phyloP scores from a whole-genome alignment of 2,797 vertebrate species.

The Holocentrus rufus region DNA sequence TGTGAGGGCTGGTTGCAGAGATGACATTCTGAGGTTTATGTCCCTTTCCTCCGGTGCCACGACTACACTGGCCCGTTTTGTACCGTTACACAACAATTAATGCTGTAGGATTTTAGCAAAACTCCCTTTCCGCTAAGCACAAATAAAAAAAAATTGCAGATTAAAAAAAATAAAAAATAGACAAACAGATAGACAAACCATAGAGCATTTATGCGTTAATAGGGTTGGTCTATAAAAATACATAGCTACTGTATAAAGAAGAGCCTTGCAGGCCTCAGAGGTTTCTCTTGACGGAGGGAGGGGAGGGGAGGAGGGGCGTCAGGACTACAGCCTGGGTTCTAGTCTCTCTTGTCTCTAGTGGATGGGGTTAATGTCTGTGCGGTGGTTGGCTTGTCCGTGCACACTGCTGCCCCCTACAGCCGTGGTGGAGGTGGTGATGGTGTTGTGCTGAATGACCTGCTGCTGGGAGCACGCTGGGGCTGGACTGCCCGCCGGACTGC shows the following conservation, averaged over 20 bases:
- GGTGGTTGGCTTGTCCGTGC: conserved; percentile 93
- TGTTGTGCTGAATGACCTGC: conserved; percentile 99
- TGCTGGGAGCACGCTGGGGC: conserved; percentile 93
- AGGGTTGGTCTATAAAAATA: conserved; percentile 81
- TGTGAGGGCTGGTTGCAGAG: conserved; percentile 47
- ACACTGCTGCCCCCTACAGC: conserved; percentile 89
- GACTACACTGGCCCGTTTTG: conserved; percentile 71
- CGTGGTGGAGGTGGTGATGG: conserved; percentile 96
- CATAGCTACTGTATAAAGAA: conserved; percentile 79
- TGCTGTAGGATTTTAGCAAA: conserved; percentile 86
- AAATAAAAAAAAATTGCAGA: conserved; percentile 77
- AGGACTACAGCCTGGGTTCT: conserved; percentile 32
- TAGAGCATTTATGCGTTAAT: conserved; percentile 68
- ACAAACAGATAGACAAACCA: conserved; percentile 70
- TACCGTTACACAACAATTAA: conserved; percentile 88
- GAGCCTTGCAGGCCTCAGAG: conserved; percentile 86
- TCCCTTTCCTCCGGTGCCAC: conserved; percentile 48
- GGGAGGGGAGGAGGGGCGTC: conserved; percentile 22
- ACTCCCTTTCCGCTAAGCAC: conserved; percentile 83
- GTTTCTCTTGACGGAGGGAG: conserved; percentile 75
- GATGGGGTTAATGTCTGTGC: conserved; percentile 98
- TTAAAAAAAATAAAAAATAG: conserved; percentile 76
- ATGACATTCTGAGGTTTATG: conserved; percentile 47
- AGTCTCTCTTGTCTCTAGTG: conserved; percentile 85
- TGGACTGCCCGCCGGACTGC: conserved; percentile 93